phyloP scores from a whole-genome alignment of 2,797 vertebrate species.

The Heterohyrax brucei region DNA sequence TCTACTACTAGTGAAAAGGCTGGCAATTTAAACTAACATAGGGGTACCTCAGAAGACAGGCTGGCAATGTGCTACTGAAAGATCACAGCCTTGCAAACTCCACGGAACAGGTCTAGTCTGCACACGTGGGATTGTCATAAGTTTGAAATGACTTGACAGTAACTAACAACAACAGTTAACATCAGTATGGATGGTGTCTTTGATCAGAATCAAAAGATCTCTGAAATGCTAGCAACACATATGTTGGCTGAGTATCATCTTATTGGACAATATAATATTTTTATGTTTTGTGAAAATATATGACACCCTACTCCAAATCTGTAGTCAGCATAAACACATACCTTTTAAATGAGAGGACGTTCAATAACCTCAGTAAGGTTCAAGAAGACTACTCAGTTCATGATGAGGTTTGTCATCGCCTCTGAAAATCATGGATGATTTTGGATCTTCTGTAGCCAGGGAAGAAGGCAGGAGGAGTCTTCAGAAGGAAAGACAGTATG shows the following conservation, averaged over 20 bases:
- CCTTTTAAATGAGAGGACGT: background rate
- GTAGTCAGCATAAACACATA: background rate
- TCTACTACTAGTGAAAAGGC: no score
- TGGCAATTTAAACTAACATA: no score
- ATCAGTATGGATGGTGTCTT: background rate
- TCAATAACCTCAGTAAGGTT: background rate
- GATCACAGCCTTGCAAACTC: no score
- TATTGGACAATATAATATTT: background rate
- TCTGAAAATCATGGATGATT: background rate
- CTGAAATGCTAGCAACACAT: background rate
- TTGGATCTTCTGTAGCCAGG: background rate
- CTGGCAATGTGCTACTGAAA: no score
- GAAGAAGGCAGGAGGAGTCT: no score
- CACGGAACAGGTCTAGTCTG: no score
- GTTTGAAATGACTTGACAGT: no score
- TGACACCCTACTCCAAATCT: background rate
- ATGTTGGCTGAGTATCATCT: background rate
- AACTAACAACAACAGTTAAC: background rate
- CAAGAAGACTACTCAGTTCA: background rate
- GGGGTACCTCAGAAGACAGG: no score
- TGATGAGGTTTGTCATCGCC: background rate
- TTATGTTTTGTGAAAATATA: background rate
- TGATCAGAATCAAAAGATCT: background rate
- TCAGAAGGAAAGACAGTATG: conserved; percentile 8
- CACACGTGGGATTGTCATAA: no score